phyloP scores from a whole-genome alignment of 2,113 vertebrate genomes.

The Sturnira hondurensis region DNA sequence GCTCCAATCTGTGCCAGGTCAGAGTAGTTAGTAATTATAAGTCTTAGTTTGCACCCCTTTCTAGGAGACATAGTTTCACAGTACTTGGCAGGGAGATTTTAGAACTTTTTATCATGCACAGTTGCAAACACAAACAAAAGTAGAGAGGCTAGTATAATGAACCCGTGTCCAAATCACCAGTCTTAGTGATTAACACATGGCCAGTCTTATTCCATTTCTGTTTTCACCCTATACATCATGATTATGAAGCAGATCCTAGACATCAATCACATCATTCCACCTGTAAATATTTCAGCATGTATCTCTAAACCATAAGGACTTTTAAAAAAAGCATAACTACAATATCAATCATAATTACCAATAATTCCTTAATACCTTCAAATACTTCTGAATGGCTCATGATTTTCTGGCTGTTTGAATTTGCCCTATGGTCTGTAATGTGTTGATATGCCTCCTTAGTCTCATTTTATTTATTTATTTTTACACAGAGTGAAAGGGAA shows the following conservation, averaged over 20 bases:
- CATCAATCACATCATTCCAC: background rate
- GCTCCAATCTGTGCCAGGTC: background rate
- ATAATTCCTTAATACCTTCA: background rate
- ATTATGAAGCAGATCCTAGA: background rate
- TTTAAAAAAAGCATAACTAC: background rate
- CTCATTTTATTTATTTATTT: background rate
- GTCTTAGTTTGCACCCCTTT: background rate
- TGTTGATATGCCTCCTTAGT: background rate
- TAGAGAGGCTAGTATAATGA: background rate
- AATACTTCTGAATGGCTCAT: background rate
- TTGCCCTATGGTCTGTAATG: background rate
- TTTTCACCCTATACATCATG: background rate
- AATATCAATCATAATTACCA: background rate
- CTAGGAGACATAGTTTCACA: background rate
- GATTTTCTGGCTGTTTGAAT: background rate
- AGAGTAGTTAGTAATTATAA: background rate
- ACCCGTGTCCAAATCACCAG: background rate
- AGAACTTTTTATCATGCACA: background rate
- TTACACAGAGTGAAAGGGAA: no score
- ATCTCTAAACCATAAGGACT: background rate
- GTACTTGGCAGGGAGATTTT: background rate
- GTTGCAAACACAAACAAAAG: background rate
- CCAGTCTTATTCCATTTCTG: background rate
- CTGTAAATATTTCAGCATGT: background rate
- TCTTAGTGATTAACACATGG: background rate